Evolutionary conservation across 2,888 invertebrate genomes (phyloP), one percentile per base, ranked within the genome.

Genomic region (Lysandra bellargus): DNA sequence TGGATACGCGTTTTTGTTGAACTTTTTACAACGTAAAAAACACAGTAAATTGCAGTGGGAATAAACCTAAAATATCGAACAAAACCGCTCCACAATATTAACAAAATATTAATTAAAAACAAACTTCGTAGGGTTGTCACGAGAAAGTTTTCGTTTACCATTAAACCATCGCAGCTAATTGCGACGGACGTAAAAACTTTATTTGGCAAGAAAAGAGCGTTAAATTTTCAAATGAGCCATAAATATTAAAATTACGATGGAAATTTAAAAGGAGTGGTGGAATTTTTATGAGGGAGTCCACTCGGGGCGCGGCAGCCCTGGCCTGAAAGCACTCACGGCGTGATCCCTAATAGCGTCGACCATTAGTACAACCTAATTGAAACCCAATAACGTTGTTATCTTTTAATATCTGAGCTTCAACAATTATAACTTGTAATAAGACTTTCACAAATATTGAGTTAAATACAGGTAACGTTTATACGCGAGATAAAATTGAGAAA

Each of bases 391-490:
- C 53, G 76, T 57, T 76, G 76, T 76, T 76, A 57, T 57, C 76
- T 76, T 76, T 76, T 76, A 76, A 76, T 76, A 57, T 57, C 76
- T 23, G 49, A 53, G 76, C 12, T 75, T 14, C 12, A 76, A 5
- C 76, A 76, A 76, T 76, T 76, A 76, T 76, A 76, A 76, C 76
- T 76, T 76, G 57, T 57, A 75, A 75, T 75, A 57, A 76, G 76
- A 75, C 74, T 23, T 74, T 44, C 12, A 44, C 44, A 9, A 44
- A 14, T 69, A 69, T 69, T 69, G 3, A 33, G 33, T 33, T 69
- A 7, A 44, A 44, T 44, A 44, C 7, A 7, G 9, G 44, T 44
- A 44, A 44, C 1, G 44, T 7, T 9, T 44, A 9, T 6, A 44
- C 44, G 44, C 9, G 7, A 44, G 44, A 44, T 9, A 44, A 44